Evolutionary conservation across 2,113 vertebrate genomes (phyloP).

Genomic region (Cyanoramphus novaezelandiae): DNA sequence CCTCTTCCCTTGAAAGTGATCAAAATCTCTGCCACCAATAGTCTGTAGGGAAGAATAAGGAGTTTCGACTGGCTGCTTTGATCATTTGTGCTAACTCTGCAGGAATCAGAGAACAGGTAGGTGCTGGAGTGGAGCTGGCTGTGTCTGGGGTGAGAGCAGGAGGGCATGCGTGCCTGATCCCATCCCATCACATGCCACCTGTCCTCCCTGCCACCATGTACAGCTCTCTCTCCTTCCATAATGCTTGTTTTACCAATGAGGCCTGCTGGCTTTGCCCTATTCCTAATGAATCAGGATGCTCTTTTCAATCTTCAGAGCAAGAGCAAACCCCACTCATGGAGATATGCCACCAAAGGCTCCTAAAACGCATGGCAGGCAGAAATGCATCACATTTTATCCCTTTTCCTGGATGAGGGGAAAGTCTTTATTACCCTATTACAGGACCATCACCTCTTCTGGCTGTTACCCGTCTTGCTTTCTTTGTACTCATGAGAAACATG

Average conservation of each 20-base stretch:
- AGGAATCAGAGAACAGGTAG: not conserved
- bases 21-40: constrained; percentile 26
- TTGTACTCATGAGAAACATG: not conserved
- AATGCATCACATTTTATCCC: not conserved
- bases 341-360: not conserved
- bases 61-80: constrained; percentile 17
- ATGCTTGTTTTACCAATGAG: not conserved
- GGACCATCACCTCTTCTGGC: not conserved
- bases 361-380: not conserved
- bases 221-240: not conserved
- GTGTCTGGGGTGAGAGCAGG: not conserved
- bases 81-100: not conserved
- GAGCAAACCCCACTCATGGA: not conserved
- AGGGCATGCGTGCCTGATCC: not conserved
- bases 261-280: not conserved
- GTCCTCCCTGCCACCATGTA: not conserved
- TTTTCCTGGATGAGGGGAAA: not conserved
- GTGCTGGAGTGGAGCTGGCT: not conserved
- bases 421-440: not conserved
- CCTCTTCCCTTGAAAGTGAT: constrained; percentile 11
- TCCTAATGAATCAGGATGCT: not conserved
- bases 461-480: not conserved
- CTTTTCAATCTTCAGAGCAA: not conserved
- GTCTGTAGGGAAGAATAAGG: not conserved
- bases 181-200: not conserved